Evolutionary conservation across 2,888 invertebrate species (phyloP), one percentile per base, ranked within the genome.

Genomic region (Drosophila multiciliata): DNA sequence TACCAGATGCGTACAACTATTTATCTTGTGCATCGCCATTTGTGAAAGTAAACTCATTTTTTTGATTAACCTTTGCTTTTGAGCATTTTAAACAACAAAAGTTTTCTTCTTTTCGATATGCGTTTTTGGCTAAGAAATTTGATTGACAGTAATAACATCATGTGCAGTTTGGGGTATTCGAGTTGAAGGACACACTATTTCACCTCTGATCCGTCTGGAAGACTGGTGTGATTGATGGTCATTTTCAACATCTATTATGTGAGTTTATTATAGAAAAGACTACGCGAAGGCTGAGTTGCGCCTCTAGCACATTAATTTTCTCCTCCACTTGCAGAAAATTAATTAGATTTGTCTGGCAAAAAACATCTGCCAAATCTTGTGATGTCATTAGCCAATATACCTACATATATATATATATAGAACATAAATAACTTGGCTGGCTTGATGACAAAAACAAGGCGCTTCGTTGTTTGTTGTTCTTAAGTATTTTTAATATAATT

Each of bases 401-500:
- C 42, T 49, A 50, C 11, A 38, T 32, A 36, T 33, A 59, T 48
- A 66, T 48, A 48, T 26, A 49, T 54, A 50, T 64, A 52, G n/a
- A 45, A 54, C 66, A 66, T 68, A 68, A 63, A 71, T 78, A 53
- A 62, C 60, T 65, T 66, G 15, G 58, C 61, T 45, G 59, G 58
- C 55, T 40, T 55, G 82, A 65, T 80, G 80, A 68, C 80, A 82
- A 62, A 38, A 80, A 70, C 49, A 70, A 64, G 67, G 52, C 57
- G 58, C 54, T 66, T 54, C 29, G 32, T 60, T 73, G 53, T 63
- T 75, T 74, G 50, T 65, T 72, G 23, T 54, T 67, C 33, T 59
- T 32, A n/a, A 32, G n/a, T 55, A 79, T 75, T 68, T 60, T 59
- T 17, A 70, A 80, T 80, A 83, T 72, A 75, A 85, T 80, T 68